Percentiles rank a stretch among this genome's conserved stretches.
Evolutionary conservation across 2,888 invertebrate genomes (phyloP).

Genomic region (Xylota sylvarum): DNA sequence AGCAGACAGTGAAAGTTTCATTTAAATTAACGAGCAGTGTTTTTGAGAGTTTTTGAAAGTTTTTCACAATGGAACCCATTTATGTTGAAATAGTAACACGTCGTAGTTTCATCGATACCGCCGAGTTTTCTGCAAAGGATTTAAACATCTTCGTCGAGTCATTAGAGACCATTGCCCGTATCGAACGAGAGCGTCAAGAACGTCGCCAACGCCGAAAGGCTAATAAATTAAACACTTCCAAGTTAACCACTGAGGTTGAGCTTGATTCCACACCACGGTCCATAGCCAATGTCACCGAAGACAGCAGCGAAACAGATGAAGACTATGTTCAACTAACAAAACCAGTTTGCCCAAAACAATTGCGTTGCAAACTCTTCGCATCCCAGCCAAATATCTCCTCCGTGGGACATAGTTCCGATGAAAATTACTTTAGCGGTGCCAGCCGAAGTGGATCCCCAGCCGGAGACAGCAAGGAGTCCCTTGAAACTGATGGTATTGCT

Average conservation of each 20-base stretch:
- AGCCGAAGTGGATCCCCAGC: slow-evolving; percentile 36
- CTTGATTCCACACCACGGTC: background rate
- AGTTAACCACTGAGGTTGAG: background rate
- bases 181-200: slow-evolving; percentile 41
- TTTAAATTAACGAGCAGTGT: too few species aligned
- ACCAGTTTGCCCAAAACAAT: slow-evolving; percentile 27
- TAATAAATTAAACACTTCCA: slow-evolving; percentile 13
- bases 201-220: slow-evolving; percentile 39
- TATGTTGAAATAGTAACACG: slow-evolving; percentile 34
- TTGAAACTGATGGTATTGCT: slow-evolving; percentile 8
- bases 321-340: background rate
- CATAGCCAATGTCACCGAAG: background rate
- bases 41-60: background rate
- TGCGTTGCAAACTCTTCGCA: slow-evolving; percentile 36
- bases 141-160: slow-evolving; percentile 64
- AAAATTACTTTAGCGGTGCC: slow-evolving; percentile 67
- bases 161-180: slow-evolving; percentile 48
- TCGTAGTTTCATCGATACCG: slow-evolving; percentile 16
- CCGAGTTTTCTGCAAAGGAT: slow-evolving; percentile 37
- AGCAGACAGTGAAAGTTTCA: slow-evolving; percentile 42
- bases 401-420: slow-evolving; percentile 53
- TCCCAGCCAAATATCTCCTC: slow-evolving; percentile 4
- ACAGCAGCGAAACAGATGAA: slow-evolving; percentile 38
- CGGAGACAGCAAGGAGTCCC: slow-evolving; percentile 15
- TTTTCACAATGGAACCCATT: slow-evolving; percentile 46